Evolutionary conservation across 2,113 vertebrate species (phyloP).

Genomic region (Eptesicus fuscus): DNA sequence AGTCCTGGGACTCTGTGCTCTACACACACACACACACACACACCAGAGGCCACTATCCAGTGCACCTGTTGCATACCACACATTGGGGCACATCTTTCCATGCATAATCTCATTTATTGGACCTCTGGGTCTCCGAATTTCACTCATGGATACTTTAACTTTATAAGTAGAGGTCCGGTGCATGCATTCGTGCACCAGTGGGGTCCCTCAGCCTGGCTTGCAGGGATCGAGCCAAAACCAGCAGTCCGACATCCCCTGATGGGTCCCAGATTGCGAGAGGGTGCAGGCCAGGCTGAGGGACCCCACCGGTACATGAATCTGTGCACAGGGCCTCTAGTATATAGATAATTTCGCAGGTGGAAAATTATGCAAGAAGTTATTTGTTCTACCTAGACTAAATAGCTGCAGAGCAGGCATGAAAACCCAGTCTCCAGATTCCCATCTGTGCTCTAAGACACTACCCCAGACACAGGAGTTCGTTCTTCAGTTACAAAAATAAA

Average conservation of each 20-base stretch:
- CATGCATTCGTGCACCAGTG: too few relatives aligned
- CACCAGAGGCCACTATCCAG: too few relatives aligned
- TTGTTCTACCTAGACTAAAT: not conserved
- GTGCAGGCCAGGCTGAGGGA: too few relatives aligned
- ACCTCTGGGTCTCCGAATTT: not conserved
- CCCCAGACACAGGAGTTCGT: not conserved
- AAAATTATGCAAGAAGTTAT: not conserved
- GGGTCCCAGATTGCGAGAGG: too few relatives aligned
- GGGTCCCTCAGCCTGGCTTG: too few relatives aligned
- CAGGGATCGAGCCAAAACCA: too few relatives aligned
- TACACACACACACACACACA: not conserved
- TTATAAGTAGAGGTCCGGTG: not conserved
- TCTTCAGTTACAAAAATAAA: not conserved
- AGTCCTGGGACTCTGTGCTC: not conserved
- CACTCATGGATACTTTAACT: not conserved
- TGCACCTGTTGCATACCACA: not conserved
- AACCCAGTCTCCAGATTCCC: not conserved
- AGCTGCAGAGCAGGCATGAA: not conserved
- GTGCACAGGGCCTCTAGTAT: too few relatives aligned
- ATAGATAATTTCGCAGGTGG: not conserved
- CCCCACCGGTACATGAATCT: too few relatives aligned
- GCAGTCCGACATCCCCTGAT: too few relatives aligned
- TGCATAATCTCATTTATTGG: not conserved
- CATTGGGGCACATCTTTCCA: not conserved
- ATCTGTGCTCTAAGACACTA: not conserved